These are phyloP conservation scores for Anoplophora glabripennis DNA, from an alignment of 1,140 invertebrate genomes.

Conservation along the genomic window DNA sequence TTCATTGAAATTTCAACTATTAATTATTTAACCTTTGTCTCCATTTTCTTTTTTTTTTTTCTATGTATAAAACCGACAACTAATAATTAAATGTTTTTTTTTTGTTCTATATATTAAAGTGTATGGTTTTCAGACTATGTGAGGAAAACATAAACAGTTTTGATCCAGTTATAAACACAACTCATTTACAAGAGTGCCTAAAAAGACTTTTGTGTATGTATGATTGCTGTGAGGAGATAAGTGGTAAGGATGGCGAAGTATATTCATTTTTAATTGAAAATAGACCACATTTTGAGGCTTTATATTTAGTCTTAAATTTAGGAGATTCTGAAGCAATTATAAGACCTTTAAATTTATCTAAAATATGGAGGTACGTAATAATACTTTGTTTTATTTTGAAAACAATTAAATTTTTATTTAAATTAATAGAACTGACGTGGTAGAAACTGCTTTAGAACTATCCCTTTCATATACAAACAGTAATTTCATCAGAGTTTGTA, in stretches of 20 bases:
- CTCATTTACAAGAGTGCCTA: conserved; percentile 60
- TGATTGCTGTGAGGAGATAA: conserved; percentile 48
- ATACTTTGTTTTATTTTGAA: background rate
- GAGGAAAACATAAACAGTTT: conserved; percentile 52
- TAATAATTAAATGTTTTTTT: too few relatives aligned
- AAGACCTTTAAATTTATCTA: conserved; percentile 50
- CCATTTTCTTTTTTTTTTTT: conserved; percentile 3
- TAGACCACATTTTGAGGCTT: conserved; percentile 52
- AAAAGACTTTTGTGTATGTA: conserved; percentile 58
- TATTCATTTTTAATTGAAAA: conserved; percentile 28
- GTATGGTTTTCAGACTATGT: conserved; percentile 52
- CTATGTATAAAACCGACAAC: too few relatives aligned
- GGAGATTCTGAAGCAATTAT: conserved; percentile 53
- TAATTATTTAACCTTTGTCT: background rate
- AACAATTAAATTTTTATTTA: conserved; percentile 8
- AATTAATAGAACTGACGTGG: conserved; percentile 31
- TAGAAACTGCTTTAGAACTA: conserved; percentile 40
- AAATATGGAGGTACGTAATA: conserved; percentile 42
- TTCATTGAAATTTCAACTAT: background rate
- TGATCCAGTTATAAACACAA: conserved; percentile 58
- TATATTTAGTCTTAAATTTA: conserved; percentile 60
- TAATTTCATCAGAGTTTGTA: conserved; percentile 54
- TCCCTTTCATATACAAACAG: conserved; percentile 53
- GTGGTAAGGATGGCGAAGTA: conserved; percentile 5
- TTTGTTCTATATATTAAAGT: too few relatives aligned